A percentile compares a stretch with the other conserved stretches of the same genome.
Conservation (phyloP, 2,113 vertebrate genomes). For the Vanacampus margaritifer region DNA sequence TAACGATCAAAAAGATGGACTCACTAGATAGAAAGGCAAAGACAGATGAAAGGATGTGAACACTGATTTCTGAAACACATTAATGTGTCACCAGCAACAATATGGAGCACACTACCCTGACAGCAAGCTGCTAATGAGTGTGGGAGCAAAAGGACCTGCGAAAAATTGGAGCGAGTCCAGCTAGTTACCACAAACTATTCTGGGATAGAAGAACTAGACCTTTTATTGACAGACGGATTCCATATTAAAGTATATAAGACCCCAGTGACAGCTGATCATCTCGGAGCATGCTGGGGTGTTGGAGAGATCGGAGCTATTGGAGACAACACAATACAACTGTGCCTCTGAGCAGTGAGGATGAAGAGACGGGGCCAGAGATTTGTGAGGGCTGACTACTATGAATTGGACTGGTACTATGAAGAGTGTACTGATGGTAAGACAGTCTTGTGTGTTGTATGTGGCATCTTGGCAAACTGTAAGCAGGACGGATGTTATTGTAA, state of each 20-base stretch:
- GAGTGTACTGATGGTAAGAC: slow-evolving; percentile 95
- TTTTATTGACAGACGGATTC: slow-evolving; percentile 13
- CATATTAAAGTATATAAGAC: slow-evolving; percentile 11
- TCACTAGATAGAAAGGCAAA: not conserved
- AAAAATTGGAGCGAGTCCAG: slow-evolving; percentile 23
- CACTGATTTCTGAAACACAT: slow-evolving; percentile 2
- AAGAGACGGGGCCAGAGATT: slow-evolving; percentile 83
- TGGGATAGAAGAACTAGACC: slow-evolving; percentile 28
- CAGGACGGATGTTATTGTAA: not conserved
- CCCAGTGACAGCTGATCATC: slow-evolving; percentile 11
- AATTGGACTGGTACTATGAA: slow-evolving; percentile 98
- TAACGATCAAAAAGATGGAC: slow-evolving; percentile 6
- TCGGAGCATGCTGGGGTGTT: slow-evolving; percentile 25
- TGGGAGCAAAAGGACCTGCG: slow-evolving; percentile 34
- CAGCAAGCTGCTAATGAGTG: slow-evolving; percentile 28
- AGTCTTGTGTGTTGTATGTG: not conserved
- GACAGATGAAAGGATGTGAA: slow-evolving; percentile 8
- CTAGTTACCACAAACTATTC: slow-evolving; percentile 40
- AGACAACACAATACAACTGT: slow-evolving; percentile 11
- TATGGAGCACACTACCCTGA: slow-evolving; percentile 21
- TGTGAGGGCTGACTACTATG: slow-evolving; percentile 95
- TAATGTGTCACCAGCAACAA: slow-evolving; percentile 21
- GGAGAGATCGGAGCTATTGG: not conserved
- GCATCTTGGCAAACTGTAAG: not conserved
- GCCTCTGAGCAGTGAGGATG: slow-evolving; percentile 80